Evolutionary conservation across 2,113 vertebrate species (phyloP).

Genomic region (Zosterops japonicus): DNA sequence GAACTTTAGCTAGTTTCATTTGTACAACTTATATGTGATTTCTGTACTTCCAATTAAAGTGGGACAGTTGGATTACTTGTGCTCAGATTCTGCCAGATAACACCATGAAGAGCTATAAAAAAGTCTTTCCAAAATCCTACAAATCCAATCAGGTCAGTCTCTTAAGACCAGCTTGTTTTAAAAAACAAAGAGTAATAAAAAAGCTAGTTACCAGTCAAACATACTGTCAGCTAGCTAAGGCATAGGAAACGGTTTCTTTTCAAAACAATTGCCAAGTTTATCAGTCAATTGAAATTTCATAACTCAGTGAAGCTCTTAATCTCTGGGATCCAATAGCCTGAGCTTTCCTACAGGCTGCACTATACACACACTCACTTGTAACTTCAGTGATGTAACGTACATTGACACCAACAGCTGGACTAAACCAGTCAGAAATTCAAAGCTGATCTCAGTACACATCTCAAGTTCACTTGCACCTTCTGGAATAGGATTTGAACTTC

Average conservation of each 20-base stretch:
- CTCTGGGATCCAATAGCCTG: background rate
- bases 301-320: background rate
- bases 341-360: background rate
- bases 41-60: conserved; percentile 25
- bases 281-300: background rate
- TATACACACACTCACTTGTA: background rate
- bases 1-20: too few relatives aligned
- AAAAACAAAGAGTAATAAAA: background rate
- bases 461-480: background rate
- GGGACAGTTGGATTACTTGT: conserved; percentile 39
- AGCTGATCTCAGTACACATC: background rate
- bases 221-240: background rate
- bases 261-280: background rate
- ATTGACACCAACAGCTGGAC: background rate
- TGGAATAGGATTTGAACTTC: background rate
- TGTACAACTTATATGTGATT: background rate
- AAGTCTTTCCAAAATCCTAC: conserved; percentile 7
- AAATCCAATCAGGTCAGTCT: background rate
- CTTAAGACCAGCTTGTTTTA: background rate
- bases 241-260: background rate
- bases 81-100: conserved; percentile 15
- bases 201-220: background rate
- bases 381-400: background rate
- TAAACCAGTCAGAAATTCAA: background rate
- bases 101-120: background rate